Base-by-base conservation (phyloP, 2,888 invertebrate genomes). In the Cephus pulcher region DNA sequence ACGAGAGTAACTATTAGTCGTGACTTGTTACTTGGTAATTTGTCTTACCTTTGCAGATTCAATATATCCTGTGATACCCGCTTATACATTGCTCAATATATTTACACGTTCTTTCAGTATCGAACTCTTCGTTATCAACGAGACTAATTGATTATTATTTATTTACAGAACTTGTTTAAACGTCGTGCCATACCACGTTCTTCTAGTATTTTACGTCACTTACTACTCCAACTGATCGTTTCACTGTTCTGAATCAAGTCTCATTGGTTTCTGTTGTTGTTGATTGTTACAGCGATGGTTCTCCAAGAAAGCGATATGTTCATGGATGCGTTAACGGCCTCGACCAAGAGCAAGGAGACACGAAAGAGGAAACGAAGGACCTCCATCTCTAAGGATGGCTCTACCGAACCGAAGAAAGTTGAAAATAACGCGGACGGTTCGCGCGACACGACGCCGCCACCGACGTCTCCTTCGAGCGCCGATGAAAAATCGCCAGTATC, bases 301-400 rank as follows among this genome's bases (percentile, higher is more conserved):
- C 92, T 98, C 75, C 95, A 97, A 89, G 98, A 98, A 91, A 98
- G 98, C 89, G 97, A 97, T 88, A 95, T 97, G 92, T 98, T 98
- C 90, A 98, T 98, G 95, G 98, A 98, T 91, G 98, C 98, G 0
- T 92, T 98, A 68, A 96, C 96, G 2, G 95, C 95, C 1, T 95
- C 96, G 11, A 95, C 95, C 35, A 93, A 91, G 92, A 95, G 93
- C 93, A 93, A 96, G 90, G 95, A 96, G 82, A 94, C 95, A 1
- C 95, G 95, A 86, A 98, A 97, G 89, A 93, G 96, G 79, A 97
- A 97, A 92, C 94, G 97, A 73, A 93, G 96, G 73, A 93, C 94
- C 0, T 95, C 95, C 84, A 93, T 94, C 4, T 94, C 95, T 3
- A 96, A 95, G 89, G 96, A 96, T 85, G 94, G 93, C 11, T 86